Evolutionary conservation across 2,888 invertebrate genomes (phyloP), one percentile per base, ranked within the genome.

Genomic region (Acronicta leporina): DNA sequence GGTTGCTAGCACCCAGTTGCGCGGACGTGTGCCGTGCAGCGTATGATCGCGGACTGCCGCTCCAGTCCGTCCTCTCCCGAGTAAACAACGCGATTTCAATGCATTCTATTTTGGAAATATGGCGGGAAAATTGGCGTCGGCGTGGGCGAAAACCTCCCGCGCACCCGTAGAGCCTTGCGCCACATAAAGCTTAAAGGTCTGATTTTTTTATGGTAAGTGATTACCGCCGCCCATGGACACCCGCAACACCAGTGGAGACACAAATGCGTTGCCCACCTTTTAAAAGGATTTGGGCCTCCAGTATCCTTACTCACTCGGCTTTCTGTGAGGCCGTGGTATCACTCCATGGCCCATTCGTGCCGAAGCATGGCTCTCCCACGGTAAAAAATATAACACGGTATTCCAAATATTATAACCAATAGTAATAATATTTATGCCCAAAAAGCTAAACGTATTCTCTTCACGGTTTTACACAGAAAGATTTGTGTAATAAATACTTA

Each of bases 91-190:
- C 84, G 87, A 88, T 90, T 92, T 86, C 90, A 87, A 91, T 93
- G 92, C 91, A 93, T 89, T 94, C 94, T 94, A 94, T 94, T 94
- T 94, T 90, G 91, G 94, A 92, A 92, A 91, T 92, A 92, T 91
- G 90, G 90, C 88, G 87, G 86, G 87, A 89, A 91, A 88, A 88
- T 87, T 85, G 86, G 85, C 84, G 88, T 84, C 81, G 73, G 83
- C 87, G 92, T 92, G 87, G 92, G 92, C 91, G 93, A 84, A 78
- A 85, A 80, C 87, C 83, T 87, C 78, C 83, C 80, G 77, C 73
- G 73, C 73, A 62, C 63, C 81, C 80, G 76, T 81, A 77, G 80
- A 90, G 88, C 90, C 90, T 90, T 86, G 88, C 81, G 70, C 70
- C 77, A 77, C 74, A 80, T 83, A 80, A 82, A 82, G 75, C 77